These are phyloP conservation scores for Gymnogyps californianus DNA, from an alignment of 2,113 vertebrate species.

Conservation along the genomic window DNA sequence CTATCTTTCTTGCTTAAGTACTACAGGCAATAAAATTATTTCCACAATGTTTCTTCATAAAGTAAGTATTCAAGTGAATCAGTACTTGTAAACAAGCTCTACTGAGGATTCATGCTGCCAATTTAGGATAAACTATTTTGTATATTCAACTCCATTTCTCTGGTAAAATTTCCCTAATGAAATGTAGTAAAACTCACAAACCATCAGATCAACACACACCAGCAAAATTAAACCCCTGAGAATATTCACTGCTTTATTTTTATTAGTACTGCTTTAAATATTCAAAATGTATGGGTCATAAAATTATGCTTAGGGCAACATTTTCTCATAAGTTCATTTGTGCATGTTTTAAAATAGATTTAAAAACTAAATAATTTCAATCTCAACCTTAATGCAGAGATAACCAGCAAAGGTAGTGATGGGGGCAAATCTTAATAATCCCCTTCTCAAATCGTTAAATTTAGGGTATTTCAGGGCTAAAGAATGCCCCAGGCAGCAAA, in stretches of 20 bases:
- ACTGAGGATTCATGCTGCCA: slow-evolving; percentile 54
- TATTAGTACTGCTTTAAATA: slow-evolving; percentile 70
- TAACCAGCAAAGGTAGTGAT: background rate
- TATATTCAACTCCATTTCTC: slow-evolving; percentile 58
- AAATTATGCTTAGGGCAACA: slow-evolving; percentile 69
- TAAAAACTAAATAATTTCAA: slow-evolving; percentile 45
- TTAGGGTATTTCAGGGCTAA: slow-evolving; percentile 20
- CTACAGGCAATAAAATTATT: slow-evolving; percentile 59
- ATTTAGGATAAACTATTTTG: slow-evolving; percentile 64
- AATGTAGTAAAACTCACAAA: slow-evolving; percentile 73
- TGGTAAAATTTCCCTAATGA: slow-evolving; percentile 67
- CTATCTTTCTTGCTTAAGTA: slow-evolving; percentile 32
- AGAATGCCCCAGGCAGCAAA: slow-evolving; percentile 3
- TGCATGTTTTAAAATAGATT: slow-evolving; percentile 56
- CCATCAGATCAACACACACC: slow-evolving; percentile 62
- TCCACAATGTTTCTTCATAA: slow-evolving; percentile 51
- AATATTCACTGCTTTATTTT: slow-evolving; percentile 67
- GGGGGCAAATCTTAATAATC: background rate
- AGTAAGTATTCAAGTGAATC: slow-evolving; percentile 64
- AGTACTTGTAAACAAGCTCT: slow-evolving; percentile 61
- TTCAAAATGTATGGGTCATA: slow-evolving; percentile 71
- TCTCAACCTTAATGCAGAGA: background rate
- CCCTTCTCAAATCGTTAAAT: background rate
- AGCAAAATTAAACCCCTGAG: slow-evolving; percentile 71
- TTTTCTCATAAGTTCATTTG: slow-evolving; percentile 68